Conservation (phyloP, 2,113 vertebrate genomes). For the Trogon surrucura region DNA sequence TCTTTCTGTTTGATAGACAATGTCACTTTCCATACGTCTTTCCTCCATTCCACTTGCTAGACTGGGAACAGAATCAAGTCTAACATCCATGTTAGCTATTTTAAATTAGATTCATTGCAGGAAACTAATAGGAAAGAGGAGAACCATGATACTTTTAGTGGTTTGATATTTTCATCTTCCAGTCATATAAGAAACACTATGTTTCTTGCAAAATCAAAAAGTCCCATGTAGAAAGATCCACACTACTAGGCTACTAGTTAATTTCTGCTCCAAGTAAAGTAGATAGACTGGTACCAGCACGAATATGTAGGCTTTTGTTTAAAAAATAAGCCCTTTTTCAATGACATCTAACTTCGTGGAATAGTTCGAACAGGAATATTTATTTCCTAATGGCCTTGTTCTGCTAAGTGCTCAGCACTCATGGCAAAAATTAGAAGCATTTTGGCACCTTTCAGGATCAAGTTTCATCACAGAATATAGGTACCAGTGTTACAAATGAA, state of each 20-base stretch:
- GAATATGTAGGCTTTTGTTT: not conserved
- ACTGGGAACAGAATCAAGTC: not conserved
- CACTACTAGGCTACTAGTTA: not conserved
- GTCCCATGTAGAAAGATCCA: not conserved
- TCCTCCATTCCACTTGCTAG: not conserved
- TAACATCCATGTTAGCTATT: not conserved
- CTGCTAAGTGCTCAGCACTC: not conserved
- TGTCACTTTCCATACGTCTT: not conserved
- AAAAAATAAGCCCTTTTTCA: not conserved
- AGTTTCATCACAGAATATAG: not conserved
- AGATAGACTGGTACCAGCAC: not conserved
- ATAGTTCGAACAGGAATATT: not conserved
- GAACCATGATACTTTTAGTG: not conserved
- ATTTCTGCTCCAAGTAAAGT: not conserved
- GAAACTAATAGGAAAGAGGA: not conserved
- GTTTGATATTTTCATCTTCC: not conserved
- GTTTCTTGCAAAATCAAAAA: not conserved
- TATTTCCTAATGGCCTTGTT: conserved; percentile 23
- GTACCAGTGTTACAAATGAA: conserved; percentile 21
- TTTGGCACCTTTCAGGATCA: not conserved
- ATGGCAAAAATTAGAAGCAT: not conserved
- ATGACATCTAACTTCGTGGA: not conserved
- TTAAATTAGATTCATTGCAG: not conserved
- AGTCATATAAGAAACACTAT: not conserved
- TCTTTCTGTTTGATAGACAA: not conserved